phyloP scores from a whole-genome alignment of 1,140 invertebrate genomes.

The Galleria mellonella region DNA sequence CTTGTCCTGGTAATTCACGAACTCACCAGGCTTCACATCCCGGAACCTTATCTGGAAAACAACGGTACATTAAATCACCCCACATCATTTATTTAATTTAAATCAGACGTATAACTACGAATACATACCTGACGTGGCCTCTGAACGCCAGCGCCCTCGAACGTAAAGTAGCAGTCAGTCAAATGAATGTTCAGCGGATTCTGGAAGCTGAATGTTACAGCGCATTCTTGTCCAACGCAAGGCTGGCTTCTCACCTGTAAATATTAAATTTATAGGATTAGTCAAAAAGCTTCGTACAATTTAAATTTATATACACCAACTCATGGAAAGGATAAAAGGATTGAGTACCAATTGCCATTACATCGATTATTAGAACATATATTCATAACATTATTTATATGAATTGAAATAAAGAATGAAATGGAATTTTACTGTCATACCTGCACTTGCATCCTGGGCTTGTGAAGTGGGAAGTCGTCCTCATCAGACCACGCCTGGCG shows the following conservation, averaged over 20 bases:
- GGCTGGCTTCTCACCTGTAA: conserved; percentile 66
- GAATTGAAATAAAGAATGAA: no score
- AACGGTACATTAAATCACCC: no score
- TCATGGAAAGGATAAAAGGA: no score
- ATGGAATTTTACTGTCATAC: conserved; percentile 24
- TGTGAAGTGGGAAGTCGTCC: conserved; percentile 80
- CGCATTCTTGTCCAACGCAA: conserved; percentile 60
- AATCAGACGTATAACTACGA: not conserved
- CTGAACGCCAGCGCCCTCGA: conserved; percentile 81
- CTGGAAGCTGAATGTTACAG: conserved; percentile 76
- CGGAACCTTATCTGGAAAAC: conserved; percentile 66
- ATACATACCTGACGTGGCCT: conserved; percentile 73
- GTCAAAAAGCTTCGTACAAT: not conserved
- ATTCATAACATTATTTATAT: no score
- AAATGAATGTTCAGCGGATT: conserved; percentile 79
- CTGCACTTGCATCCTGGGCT: conserved; percentile 76
- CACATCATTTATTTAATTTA: not conserved
- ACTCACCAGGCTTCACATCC: conserved; percentile 76
- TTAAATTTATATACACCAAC: no score
- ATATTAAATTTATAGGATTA: not conserved
- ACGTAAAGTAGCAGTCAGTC: conserved; percentile 78
- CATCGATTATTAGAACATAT: no score
- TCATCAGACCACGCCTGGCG: conserved; percentile 82
- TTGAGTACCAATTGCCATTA: no score
- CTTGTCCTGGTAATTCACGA: conserved; percentile 74